Conservation (phyloP, 2,113 vertebrate genomes). For the Ceyx margarethae region DNA sequence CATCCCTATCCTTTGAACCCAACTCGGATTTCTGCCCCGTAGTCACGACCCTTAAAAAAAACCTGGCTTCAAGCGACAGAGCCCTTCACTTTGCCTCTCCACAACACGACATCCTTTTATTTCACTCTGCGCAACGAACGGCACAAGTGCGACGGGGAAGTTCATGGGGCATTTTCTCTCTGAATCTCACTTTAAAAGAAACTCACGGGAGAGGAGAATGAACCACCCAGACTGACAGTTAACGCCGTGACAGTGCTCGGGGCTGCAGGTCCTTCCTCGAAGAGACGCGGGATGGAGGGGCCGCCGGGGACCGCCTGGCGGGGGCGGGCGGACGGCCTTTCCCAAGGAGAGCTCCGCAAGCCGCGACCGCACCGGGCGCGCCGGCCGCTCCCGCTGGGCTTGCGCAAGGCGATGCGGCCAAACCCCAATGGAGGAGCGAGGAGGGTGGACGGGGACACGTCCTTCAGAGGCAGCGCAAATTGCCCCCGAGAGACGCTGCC, state of each 20-base stretch:
- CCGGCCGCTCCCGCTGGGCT: not conserved
- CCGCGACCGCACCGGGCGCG: not conserved
- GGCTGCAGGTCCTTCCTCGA: not conserved
- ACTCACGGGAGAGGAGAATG: accelerated
- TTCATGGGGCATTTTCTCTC: not conserved
- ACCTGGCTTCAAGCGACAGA: not conserved
- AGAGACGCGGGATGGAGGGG: not conserved
- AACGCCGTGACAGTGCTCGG: not conserved
- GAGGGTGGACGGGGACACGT: not conserved
- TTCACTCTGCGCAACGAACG: not conserved
- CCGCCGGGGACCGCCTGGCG: not conserved
- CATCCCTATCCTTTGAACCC: not conserved
- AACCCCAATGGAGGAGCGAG: not conserved
- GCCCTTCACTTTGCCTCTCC: not conserved
- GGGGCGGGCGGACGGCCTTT: not conserved
- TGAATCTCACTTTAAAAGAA: not conserved
- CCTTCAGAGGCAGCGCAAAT: not conserved
- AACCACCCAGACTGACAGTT: not conserved
- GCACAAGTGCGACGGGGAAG: not conserved
- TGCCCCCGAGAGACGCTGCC: not conserved
- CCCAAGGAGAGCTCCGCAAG: not conserved
- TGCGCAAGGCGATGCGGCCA: not conserved
- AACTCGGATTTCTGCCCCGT: not conserved
- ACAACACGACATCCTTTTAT: not conserved
- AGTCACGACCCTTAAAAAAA: slow-evolving; percentile 1